phyloP scores from a whole-genome alignment of 2,113 vertebrate species.

The Labeo rohita region DNA sequence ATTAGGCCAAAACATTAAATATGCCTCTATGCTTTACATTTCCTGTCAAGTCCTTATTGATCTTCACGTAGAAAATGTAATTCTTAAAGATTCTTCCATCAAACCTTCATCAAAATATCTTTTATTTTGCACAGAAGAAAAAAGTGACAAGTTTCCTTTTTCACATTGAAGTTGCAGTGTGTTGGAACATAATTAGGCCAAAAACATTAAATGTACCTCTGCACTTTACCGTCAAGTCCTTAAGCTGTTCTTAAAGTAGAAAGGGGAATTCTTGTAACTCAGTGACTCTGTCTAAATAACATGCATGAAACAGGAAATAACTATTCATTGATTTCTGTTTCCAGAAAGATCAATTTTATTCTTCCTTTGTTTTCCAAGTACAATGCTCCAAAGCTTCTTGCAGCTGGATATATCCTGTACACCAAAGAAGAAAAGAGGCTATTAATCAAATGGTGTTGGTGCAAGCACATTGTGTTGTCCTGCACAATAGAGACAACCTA shows the following conservation, averaged over 20 bases:
- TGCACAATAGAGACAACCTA: slow-evolving; percentile 61
- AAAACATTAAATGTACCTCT: not conserved
- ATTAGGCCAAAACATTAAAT: not conserved
- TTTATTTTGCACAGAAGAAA: not conserved
- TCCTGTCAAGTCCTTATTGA: not conserved
- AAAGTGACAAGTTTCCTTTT: not conserved
- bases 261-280: slow-evolving; percentile 75
- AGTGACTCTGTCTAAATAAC: slow-evolving; percentile 75
- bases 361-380: slow-evolving; percentile 83
- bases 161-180: not conserved
- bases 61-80: not conserved
- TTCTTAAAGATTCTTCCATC: not conserved
- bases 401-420: slow-evolving; percentile 79
- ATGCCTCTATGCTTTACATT: no score
- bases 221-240: not conserved
- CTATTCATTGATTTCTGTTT: slow-evolving; percentile 83
- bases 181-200: not conserved
- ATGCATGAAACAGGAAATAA: slow-evolving; percentile 81
- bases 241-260: slow-evolving; percentile 53
- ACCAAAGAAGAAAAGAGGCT: slow-evolving; percentile 73
- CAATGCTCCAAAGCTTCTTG: slow-evolving; percentile 77
- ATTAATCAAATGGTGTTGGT: slow-evolving; percentile 79
- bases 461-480: slow-evolving; percentile 78
- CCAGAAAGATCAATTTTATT: slow-evolving; percentile 83
- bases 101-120: not conserved